Evolutionary conservation across 2,888 invertebrate genomes (phyloP).

Genomic region (Teleiodes luculella): DNA sequence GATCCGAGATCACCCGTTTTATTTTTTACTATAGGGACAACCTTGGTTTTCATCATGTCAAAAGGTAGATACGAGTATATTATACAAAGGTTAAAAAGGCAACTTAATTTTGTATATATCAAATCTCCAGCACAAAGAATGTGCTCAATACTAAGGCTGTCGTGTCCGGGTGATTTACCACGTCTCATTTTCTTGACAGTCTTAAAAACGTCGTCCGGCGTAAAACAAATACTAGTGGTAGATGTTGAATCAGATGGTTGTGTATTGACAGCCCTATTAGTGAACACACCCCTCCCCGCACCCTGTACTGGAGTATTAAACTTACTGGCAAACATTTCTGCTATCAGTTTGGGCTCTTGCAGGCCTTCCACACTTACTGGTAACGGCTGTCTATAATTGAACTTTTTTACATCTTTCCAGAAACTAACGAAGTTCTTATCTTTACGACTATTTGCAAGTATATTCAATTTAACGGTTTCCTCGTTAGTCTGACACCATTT

Average conservation of each 20-base stretch:
- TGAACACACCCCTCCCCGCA: not conserved
- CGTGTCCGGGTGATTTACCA: not conserved
- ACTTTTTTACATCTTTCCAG: not conserved
- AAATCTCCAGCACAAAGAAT: not conserved
- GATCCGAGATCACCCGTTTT: constrained; percentile 17
- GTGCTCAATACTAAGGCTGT: not conserved
- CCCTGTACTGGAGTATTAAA: not conserved
- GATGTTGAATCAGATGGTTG: too few species aligned
- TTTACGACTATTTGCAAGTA: not conserved
- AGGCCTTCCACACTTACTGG: not conserved
- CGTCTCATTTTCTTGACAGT: not conserved
- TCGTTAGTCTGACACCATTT: not conserved
- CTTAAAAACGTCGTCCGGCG: not conserved
- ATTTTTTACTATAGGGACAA: constrained; percentile 20
- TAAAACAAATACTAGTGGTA: too few species aligned
- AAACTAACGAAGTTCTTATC: not conserved
- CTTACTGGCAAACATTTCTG: not conserved
- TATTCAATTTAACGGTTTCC: not conserved
- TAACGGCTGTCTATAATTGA: not conserved
- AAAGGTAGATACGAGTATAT: constrained; percentile 11
- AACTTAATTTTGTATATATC: not conserved
- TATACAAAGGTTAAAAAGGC: constrained; percentile 1
- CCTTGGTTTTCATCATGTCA: constrained; percentile 16
- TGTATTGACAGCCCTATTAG: not conserved
- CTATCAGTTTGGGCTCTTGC: not conserved